These are phyloP conservation scores for Seriola quinqueradiata DNA, from an alignment of 2,113 vertebrate species.

Conservation along the genomic window DNA sequence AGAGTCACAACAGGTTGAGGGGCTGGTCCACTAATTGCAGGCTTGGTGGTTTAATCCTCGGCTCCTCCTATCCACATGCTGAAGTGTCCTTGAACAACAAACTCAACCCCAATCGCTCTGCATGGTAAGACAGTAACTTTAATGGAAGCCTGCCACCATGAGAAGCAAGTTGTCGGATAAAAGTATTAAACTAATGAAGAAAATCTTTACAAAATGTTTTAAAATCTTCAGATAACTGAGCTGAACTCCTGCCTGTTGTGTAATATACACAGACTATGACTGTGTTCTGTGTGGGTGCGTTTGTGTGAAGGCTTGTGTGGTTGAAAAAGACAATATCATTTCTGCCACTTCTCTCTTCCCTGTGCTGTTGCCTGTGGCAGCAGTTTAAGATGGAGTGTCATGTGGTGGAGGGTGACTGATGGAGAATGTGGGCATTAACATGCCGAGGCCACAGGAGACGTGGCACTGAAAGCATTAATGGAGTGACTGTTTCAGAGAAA, in stretches of 20 bases:
- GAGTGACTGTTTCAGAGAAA: conserved; percentile 79
- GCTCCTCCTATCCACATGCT: neutral
- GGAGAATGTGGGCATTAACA: conserved; percentile 78
- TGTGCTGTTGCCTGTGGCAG: conserved; percentile 57
- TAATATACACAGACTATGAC: neutral
- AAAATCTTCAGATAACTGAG: conserved; percentile 12
- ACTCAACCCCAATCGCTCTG: neutral
- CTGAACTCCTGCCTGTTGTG: neutral
- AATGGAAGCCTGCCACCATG: neutral
- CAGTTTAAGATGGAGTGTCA: conserved; percentile 65
- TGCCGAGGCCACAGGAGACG: conserved; percentile 76
- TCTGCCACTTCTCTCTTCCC: conserved; percentile 36
- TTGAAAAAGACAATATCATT: conserved; percentile 43
- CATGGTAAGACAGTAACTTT: neutral
- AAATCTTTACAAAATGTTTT: neutral
- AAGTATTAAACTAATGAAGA: conserved; percentile 1
- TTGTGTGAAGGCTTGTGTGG: neutral
- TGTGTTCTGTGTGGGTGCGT: conserved; percentile 7
- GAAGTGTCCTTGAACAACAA: conserved; percentile 16
- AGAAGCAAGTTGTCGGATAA: neutral
- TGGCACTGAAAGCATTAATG: conserved; percentile 81
- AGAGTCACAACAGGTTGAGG: neutral
- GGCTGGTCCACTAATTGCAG: neutral
- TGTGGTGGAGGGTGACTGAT: conserved; percentile 75
- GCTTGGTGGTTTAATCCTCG: neutral